Evolutionary conservation across 2,797 vertebrate genomes (phyloP).

Genomic region (Gymnothorax javanicus): DNA sequence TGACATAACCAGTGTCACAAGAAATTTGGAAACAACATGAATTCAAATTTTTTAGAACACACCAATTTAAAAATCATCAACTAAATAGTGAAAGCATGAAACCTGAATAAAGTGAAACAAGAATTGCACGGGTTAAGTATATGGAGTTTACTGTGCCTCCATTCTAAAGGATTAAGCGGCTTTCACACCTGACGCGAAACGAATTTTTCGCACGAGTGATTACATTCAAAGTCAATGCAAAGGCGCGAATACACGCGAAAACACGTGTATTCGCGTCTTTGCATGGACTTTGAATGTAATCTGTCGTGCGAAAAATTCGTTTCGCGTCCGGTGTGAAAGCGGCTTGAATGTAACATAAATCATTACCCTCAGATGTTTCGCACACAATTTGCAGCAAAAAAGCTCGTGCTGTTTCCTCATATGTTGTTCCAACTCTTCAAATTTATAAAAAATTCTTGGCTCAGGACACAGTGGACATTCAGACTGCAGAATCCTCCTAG

Average conservation of each 20-base stretch:
- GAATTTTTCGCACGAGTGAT: no score
- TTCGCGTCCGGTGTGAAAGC: background rate
- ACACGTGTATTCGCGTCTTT: no score
- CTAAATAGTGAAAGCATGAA: background rate
- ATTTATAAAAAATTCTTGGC: slow-evolving; percentile 82
- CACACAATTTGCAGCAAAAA: slow-evolving; percentile 94
- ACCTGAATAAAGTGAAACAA: background rate
- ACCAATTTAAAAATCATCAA: background rate
- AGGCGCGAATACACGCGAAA: no score
- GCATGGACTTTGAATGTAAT: no score
- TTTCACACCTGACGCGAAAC: no score
- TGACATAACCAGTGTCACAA: background rate
- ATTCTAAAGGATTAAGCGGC: background rate
- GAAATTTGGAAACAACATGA: background rate
- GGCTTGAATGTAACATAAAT: background rate
- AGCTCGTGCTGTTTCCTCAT: slow-evolving; percentile 96
- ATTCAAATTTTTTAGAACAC: background rate
- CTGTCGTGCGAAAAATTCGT: no score
- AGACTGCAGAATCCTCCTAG: slow-evolving; percentile 85
- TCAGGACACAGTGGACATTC: slow-evolving; percentile 86
- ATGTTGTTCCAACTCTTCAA: slow-evolving; percentile 92
- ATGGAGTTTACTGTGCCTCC: background rate
- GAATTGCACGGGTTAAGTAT: background rate
- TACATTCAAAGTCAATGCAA: no score
- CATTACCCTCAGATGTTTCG: slow-evolving; percentile 90